phyloP scores from a whole-genome alignment of 1,140 invertebrate species.

The Drosophila arawakana region DNA sequence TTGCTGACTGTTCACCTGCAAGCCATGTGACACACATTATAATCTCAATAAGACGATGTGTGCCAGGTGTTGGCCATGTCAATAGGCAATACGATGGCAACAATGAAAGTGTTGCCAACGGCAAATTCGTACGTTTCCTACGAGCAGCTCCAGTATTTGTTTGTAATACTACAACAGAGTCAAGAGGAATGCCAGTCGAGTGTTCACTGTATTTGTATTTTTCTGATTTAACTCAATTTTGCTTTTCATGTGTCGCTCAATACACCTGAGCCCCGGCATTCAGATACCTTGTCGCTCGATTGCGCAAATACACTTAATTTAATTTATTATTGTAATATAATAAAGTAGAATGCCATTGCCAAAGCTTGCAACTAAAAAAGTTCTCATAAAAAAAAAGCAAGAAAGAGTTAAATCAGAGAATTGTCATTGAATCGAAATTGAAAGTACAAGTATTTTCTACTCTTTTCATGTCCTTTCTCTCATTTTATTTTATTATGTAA shows the following conservation, averaged over 20 bases:
- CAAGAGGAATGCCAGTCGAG: slow-evolving; percentile 27
- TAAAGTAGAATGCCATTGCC: slow-evolving; percentile 38
- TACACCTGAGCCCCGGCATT: slow-evolving; percentile 49
- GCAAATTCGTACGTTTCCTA: background rate
- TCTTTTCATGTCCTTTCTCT: slow-evolving; percentile 34
- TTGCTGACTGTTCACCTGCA: background rate
- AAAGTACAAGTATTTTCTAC: slow-evolving; percentile 63
- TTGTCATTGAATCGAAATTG: slow-evolving; percentile 58
- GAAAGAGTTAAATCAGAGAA: slow-evolving; percentile 62
- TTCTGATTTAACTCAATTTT: slow-evolving; percentile 57
- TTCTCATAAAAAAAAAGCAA: slow-evolving; percentile 58
- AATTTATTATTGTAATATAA: slow-evolving; percentile 69
- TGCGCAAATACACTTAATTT: slow-evolving; percentile 58
- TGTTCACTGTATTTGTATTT: slow-evolving; percentile 29
- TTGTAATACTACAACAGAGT: slow-evolving; percentile 6
- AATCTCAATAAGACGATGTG: background rate
- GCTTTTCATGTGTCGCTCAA: slow-evolving; percentile 42
- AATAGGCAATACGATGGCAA: background rate
- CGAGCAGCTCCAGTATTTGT: background rate
- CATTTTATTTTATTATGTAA: slow-evolving; percentile 2
- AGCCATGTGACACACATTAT: background rate
- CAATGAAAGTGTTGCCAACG: background rate
- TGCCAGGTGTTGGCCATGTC: background rate
- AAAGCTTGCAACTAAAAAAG: slow-evolving; percentile 10
- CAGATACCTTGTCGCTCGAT: slow-evolving; percentile 15